phyloP scores from a whole-genome alignment of 2,888 invertebrate species.

The Caenorhabditis sinica region DNA sequence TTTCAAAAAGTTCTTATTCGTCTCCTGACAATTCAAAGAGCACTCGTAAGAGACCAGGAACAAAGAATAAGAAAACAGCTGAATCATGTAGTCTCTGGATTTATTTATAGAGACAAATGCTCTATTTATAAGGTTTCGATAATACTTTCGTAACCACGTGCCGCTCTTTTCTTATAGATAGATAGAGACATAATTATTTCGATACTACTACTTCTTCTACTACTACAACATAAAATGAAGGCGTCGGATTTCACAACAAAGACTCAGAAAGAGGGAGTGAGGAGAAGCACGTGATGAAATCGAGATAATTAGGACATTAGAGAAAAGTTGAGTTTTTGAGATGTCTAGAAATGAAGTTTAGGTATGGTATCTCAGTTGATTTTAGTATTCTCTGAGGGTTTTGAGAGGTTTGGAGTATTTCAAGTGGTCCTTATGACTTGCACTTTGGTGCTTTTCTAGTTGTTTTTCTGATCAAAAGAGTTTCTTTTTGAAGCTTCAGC shows the following conservation, averaged over 20 bases:
- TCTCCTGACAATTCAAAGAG: background rate
- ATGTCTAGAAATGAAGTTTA: background rate
- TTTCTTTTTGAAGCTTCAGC: no score
- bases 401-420: background rate
- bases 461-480: background rate
- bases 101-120: constrained; percentile 8
- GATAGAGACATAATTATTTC: constrained; percentile 26
- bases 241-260: constrained; percentile 56
- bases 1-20: background rate
- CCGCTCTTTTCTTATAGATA: constrained; percentile 19
- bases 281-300: constrained; percentile 17
- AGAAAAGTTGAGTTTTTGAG: background rate
- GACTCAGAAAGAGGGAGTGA: background rate
- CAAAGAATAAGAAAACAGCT: constrained; percentile 26
- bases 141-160: constrained; percentile 32
- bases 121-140: constrained; percentile 49
- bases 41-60: constrained; percentile 8
- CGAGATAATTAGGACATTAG: constrained; percentile 17
- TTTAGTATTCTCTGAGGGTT: background rate
- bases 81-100: background rate
- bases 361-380: background rate
- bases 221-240: constrained; percentile 2
- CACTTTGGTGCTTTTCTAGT: background rate
- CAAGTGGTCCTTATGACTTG: constrained; percentile 5
- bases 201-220: constrained; percentile 19